Percentiles rank a stretch among this genome's conserved stretches.
phyloP scores from a whole-genome alignment of 2,888 invertebrate species.

The Litoditis marina region DNA sequence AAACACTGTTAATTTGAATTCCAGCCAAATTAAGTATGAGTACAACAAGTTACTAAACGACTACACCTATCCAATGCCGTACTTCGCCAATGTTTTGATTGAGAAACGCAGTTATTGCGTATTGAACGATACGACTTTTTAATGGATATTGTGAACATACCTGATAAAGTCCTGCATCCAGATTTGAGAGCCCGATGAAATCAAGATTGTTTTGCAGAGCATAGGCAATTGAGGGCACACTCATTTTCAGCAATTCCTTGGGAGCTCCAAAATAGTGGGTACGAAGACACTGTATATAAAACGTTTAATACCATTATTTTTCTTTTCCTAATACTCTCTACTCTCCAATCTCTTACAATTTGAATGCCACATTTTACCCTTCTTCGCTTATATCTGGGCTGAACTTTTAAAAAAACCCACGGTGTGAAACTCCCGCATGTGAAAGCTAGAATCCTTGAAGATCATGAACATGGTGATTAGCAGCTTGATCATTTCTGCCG shows the following conservation, averaged over 20 bases:
- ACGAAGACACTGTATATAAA: slow-evolving; percentile 33
- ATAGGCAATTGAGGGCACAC: slow-evolving; percentile 60
- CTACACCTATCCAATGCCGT: too few species aligned
- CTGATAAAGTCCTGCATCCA: slow-evolving; percentile 62
- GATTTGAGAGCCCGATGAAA: slow-evolving; percentile 60
- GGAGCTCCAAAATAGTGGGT: slow-evolving; percentile 57
- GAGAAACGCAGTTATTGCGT: too few species aligned
- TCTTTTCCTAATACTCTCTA: neutral
- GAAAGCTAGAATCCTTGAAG: slow-evolving; percentile 36
- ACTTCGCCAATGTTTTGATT: too few species aligned
- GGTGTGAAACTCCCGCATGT: slow-evolving; percentile 14
- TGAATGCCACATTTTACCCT: too few species aligned
- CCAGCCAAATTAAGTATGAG: too few species aligned
- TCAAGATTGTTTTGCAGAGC: slow-evolving; percentile 62
- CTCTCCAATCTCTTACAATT: too few species aligned
- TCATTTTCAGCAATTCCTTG: slow-evolving; percentile 60
- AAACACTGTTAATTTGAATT: too few species aligned
- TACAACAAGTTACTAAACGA: neutral
- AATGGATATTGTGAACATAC: slow-evolving; percentile 34
- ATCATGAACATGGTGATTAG: slow-evolving; percentile 50
- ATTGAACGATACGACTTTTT: too few species aligned
- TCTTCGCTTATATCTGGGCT: too few species aligned
- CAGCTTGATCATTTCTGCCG: slow-evolving; percentile 56
- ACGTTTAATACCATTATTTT: neutral
- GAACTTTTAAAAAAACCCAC: slow-evolving; percentile 1